Evolutionary conservation across 2,797 vertebrate species (phyloP).

Genomic region (Coreius guichenoti): DNA sequence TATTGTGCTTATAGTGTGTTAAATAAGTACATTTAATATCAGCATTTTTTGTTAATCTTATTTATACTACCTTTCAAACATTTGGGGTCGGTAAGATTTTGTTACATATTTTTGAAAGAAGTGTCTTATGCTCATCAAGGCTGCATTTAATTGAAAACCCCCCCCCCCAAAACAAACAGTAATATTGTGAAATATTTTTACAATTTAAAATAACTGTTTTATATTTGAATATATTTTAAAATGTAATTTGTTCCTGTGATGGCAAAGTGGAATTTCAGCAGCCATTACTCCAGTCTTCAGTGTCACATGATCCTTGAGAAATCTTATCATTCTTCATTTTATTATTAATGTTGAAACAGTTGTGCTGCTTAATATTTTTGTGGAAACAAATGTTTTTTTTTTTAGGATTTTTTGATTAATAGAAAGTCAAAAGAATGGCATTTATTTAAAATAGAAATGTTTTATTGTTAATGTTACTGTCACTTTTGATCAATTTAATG

Average conservation of each 20-base stretch:
- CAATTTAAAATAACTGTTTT: too few species aligned
- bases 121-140: background rate
- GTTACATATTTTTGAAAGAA: background rate
- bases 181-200: too few species aligned
- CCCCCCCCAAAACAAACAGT: too few species aligned
- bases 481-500: background rate
- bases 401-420: background rate
- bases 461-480: background rate
- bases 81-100: background rate
- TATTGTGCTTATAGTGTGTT: background rate
- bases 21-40: background rate
- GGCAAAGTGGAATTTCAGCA: background rate
- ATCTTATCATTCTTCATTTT: background rate
- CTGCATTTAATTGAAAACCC: too few species aligned
- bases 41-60: background rate
- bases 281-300: background rate
- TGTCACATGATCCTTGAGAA: background rate
- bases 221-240: background rate
- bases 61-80: background rate
- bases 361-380: background rate
- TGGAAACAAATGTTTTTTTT: background rate
- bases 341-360: background rate
- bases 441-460: background rate
- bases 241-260: background rate
- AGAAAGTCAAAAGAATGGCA: background rate